These are phyloP conservation scores for Stomatorhinus ivindoensis DNA, from an alignment of 2,113 vertebrate genomes.

Conservation along the genomic window DNA sequence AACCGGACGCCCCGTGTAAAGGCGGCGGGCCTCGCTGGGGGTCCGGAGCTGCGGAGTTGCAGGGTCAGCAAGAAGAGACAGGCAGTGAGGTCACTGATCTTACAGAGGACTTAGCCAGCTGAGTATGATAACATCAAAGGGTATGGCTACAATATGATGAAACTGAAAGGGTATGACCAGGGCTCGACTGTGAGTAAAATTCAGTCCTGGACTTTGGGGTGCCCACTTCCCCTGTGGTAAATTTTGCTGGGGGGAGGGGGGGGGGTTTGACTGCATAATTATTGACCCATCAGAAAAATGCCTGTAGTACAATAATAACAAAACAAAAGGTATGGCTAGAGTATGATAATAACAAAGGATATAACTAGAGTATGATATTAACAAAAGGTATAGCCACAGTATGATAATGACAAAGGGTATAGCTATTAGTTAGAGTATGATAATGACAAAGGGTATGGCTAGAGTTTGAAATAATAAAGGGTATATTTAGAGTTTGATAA, in stretches of 20 bases:
- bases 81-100: not conserved
- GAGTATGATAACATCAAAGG: not conserved
- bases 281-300: no score
- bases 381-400: no score
- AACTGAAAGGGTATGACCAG: not conserved
- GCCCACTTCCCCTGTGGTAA: not conserved
- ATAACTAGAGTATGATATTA: no score
- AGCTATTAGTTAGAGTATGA: no score
- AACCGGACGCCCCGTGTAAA: constrained; percentile 77
- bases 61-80: not conserved
- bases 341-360: no score
- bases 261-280: no score
- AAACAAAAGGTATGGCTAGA: no score
- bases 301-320: no score
- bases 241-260: no score
- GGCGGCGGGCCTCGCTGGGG: constrained; percentile 67
- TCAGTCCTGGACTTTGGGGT: not conserved
- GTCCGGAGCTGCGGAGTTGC: constrained; percentile 45
- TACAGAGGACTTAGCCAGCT: not conserved
- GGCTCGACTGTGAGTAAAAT: not conserved
- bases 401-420: no score
- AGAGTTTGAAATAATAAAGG: not conserved
- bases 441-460: not conserved
- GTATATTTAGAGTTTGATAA: not conserved
- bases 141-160: not conserved